Base-by-base conservation (phyloP, 2,113 vertebrate genomes). In the Ciconia stormi region DNA sequence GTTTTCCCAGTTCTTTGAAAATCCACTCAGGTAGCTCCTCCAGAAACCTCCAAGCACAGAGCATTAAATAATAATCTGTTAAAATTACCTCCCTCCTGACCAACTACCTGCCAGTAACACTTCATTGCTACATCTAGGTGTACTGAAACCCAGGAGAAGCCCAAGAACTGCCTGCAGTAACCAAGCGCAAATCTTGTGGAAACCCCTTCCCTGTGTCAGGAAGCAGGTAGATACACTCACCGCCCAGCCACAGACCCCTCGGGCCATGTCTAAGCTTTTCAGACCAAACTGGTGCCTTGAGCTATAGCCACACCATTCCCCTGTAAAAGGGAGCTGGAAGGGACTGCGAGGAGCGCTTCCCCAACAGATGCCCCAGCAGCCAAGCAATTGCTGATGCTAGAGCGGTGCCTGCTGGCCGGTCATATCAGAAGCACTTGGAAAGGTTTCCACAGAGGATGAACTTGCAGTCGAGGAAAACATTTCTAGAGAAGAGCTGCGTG, bases 381-480 rank as follows among this genome's bases (percentile, higher is more conserved):
- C n/a, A 11, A 53, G 55, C 26, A 11, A 96, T 86, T 71, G 29
- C 70, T 93, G 87, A 52, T 93, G 73, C 71, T 71, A 89, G 49
- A 95, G 95, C 80, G 95, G 87, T 93, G 56, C 94, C 97, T 97
- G 82, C 86, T 96, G 96, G 96, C 65, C 53, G 4, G 2, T 52
- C 71, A 0, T 4, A 25, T 32, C 47, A 78, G 19, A 44, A 63
- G 66, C 82, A 32, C 88, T 44, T 36, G 23, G 63, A 73, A 78
- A 36, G 7, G 11, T 12, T 16, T 18, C 14, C 23, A 18, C 34
- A 26, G 18, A 26, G 50, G 26, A 50, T 6, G 8, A 79, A 46
- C 29, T 65, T 11, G 50, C 26, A 34, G 40, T 23, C 20, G 30
- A 55, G 26, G 10, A 63, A 36, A 36, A 29, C 4, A 8, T n/a